Evolutionary conservation across 2,888 invertebrate species (phyloP), one percentile per base, ranked within the genome.

Genomic region (Campoplex capitator): DNA sequence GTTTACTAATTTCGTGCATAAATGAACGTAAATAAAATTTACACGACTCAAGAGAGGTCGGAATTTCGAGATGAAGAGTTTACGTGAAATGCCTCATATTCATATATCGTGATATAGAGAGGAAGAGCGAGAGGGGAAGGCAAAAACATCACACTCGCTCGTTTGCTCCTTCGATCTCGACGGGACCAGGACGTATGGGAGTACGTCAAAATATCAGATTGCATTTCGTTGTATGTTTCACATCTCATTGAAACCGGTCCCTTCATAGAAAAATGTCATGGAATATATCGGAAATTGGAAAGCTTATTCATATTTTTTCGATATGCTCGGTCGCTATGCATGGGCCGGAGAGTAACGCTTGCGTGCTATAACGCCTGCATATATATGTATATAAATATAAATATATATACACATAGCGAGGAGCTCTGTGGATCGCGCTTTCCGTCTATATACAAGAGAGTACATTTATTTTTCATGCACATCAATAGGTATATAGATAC

Each of bases 221-320:
- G 93, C 92, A 92, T 93, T 93, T 92, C 92, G 91, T 89, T 92
- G 93, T 93, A 93, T 92, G 92, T 91, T 91, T 92, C 92, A 92
- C 92, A 91, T 93, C 92, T 92, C 92, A 93, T 93, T 93, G 92
- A 93, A 93, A 91, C 90, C 93, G 90, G 67, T 79, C 77, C 92
- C 92, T 93, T 92, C 91, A 92, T 92, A 92, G 93, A 93, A 93
- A 93, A 93, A 93, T 93, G 93, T 94, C 93, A 93, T 91, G 93
- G 91, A 92, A 92, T 92, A 93, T 93, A 93, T 93, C 94, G 93
- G 93, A 94, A 94, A 94, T 94, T 94, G 93, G 93, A 94, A 94
- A 93, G 93, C 93, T 93, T 93, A 94, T 94, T 93, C 93, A 94
- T 93, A 94, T 89, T 88, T 88, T 93, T 92, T 93, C 92, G 92